phyloP scores from a whole-genome alignment of 1,140 invertebrate species.

The Chelonus insularis region DNA sequence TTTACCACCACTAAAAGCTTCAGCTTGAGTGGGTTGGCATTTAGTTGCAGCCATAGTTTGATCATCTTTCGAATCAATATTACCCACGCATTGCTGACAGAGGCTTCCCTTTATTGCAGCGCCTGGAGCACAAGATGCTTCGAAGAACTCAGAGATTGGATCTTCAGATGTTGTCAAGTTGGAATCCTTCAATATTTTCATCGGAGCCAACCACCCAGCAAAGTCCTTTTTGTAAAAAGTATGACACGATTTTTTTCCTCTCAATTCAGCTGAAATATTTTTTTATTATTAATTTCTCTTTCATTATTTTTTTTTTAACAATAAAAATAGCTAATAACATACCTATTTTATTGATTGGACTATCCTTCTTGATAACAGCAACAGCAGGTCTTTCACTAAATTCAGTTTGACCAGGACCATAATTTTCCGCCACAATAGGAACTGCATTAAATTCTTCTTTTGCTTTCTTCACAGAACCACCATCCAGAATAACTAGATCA shows the following conservation, averaged over 20 bases:
- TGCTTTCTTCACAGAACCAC: conserved; percentile 64
- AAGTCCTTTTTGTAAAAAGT: conserved; percentile 47
- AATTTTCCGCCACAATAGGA: conserved; percentile 62
- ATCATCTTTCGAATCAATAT: conserved; percentile 46
- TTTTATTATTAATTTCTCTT: conserved; percentile 1
- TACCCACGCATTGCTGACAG: conserved; percentile 55
- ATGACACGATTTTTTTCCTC: conserved; percentile 65
- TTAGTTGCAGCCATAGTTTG: conserved; percentile 41
- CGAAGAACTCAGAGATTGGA: conserved; percentile 60
- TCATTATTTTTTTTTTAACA: neutral
- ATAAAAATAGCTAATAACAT: neutral
- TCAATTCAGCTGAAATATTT: conserved; percentile 49
- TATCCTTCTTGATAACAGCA: conserved; percentile 63
- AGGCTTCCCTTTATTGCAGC: conserved; percentile 47
- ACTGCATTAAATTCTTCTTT: conserved; percentile 58
- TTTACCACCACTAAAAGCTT: conserved; percentile 54
- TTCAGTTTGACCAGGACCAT: conserved; percentile 49
- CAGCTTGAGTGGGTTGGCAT: conserved; percentile 50
- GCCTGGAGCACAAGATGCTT: conserved; percentile 54
- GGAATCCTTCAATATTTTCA: conserved; percentile 55
- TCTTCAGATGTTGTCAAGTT: conserved; percentile 55
- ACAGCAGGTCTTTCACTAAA: conserved; percentile 61
- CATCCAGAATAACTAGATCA: conserved; percentile 68
- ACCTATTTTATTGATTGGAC: conserved; percentile 44
- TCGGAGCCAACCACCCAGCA: conserved; percentile 63